These are phyloP conservation scores for Dicroscelio sp. DNA, from an alignment of 2,888 invertebrate genomes.

Conservation along the genomic window DNA sequence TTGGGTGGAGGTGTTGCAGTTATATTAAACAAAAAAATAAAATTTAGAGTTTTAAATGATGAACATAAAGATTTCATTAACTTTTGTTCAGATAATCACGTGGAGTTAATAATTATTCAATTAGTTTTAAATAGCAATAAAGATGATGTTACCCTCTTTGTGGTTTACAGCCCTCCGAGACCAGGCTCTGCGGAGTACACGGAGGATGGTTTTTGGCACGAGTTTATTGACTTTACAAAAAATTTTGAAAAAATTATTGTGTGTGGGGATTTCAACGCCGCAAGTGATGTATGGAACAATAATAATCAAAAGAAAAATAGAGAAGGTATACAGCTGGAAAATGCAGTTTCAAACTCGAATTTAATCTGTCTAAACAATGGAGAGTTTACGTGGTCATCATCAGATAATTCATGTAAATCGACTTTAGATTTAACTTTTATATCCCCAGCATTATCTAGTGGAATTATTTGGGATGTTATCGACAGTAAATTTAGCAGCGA, in stretches of 20 bases:
- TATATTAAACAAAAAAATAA: not conserved
- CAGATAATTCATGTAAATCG: not conserved
- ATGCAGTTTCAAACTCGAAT: not conserved
- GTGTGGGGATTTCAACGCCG: constrained; percentile 41
- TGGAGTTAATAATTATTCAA: too few relatives aligned
- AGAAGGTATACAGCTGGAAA: constrained; percentile 29
- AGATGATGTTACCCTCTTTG: not conserved
- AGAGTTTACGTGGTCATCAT: constrained; percentile 21
- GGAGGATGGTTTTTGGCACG: not conserved
- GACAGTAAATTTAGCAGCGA: constrained; percentile 20
- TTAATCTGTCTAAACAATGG: constrained; percentile 25
- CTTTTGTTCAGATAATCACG: not conserved
- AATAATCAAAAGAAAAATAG: not conserved
- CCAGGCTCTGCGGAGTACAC: not conserved
- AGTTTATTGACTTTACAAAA: constrained; percentile 2
- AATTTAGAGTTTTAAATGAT: not conserved
- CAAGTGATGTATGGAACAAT: not conserved
- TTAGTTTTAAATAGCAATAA: not conserved
- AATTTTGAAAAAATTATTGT: not conserved
- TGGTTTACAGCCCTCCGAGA: constrained; percentile 34
- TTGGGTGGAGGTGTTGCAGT: not conserved
- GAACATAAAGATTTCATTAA: constrained; percentile 8
- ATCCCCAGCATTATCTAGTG: not conserved
- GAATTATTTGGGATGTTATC: constrained; percentile 26
- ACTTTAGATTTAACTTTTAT: constrained; percentile 35